phyloP scores from a whole-genome alignment of 2,797 vertebrate genomes.

The Sardinella longiceps region DNA sequence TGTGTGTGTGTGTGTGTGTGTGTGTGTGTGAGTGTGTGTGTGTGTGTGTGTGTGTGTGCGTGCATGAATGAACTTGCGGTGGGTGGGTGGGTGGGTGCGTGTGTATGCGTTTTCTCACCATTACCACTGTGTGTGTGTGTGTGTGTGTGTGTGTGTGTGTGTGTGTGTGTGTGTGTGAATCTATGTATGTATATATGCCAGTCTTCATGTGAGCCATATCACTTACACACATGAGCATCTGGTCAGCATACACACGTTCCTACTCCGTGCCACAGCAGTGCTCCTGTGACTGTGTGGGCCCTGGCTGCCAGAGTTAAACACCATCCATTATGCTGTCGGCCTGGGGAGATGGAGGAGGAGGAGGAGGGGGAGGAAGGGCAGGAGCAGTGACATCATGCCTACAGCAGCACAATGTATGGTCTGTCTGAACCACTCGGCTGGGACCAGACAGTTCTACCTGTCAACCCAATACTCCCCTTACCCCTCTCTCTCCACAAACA shows the following conservation, averaged over 20 bases:
- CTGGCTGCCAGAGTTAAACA: slow-evolving; percentile 46
- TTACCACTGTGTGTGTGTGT: background rate
- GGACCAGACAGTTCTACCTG: slow-evolving; percentile 9
- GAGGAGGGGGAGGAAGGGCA: slow-evolving; percentile 40
- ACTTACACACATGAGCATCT: slow-evolving; percentile 59
- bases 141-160: background rate
- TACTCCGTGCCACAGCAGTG: slow-evolving; percentile 42
- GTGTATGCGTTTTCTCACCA: background rate
- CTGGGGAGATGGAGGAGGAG: slow-evolving; percentile 24
- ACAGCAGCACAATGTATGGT: slow-evolving; percentile 39
- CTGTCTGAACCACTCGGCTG: slow-evolving; percentile 39
- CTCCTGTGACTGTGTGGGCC: slow-evolving; percentile 44
- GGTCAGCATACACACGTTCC: slow-evolving; percentile 47
- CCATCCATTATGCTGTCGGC: slow-evolving; percentile 63
- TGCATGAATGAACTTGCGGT: no score
- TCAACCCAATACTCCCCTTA: background rate
- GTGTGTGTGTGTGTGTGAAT: background rate
- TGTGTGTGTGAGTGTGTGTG: background rate
- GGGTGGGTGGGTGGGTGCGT: background rate
- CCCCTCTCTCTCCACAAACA: background rate
- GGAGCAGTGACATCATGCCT: slow-evolving; percentile 60
- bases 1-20: background rate
- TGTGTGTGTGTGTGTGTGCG: background rate
- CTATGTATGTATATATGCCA: background rate
- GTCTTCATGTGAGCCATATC: background rate